Conservation (phyloP, 1,140 invertebrate genomes). For the Hermatobates lingyangjiaoensis region DNA sequence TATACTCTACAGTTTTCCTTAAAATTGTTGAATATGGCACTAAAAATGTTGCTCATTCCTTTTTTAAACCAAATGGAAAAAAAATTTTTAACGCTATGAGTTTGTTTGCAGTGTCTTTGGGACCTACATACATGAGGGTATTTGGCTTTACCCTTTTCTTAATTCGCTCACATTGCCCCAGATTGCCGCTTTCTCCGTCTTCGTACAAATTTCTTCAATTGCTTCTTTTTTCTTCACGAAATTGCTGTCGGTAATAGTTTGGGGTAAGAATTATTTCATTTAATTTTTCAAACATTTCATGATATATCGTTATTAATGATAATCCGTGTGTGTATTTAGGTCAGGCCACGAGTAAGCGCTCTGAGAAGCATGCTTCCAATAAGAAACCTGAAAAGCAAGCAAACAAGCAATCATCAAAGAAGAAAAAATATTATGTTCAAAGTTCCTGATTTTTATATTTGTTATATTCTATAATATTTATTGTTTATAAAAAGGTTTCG, state of each 20-base stretch:
- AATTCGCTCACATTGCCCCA: constrained; percentile 46
- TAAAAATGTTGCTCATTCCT: too few species aligned
- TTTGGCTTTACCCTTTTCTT: constrained; percentile 74
- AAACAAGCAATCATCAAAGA: background rate
- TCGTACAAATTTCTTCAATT: constrained; percentile 16
- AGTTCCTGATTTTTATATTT: too few species aligned
- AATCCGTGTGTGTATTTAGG: background rate
- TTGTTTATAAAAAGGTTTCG: too few species aligned
- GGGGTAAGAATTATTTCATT: background rate
- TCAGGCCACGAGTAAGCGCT: background rate
- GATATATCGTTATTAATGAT: background rate
- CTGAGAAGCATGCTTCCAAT: background rate
- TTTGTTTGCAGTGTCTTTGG: constrained; percentile 38
- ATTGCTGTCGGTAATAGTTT: background rate
- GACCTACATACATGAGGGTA: constrained; percentile 44
- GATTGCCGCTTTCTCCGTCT: constrained; percentile 41
- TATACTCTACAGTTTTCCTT: too few species aligned
- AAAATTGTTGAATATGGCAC: too few species aligned
- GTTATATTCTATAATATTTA: too few species aligned
- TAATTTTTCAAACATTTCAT: background rate
- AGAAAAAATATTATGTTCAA: background rate
- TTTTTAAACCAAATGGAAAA: too few species aligned
- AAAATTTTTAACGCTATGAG: too few species aligned
- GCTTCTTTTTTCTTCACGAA: background rate
- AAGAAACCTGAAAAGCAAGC: background rate